A percentile compares a stretch with the other conserved stretches of the same genome.
Conservation (phyloP, 1,140 invertebrate genomes). For the Drosophila erecta region DNA sequence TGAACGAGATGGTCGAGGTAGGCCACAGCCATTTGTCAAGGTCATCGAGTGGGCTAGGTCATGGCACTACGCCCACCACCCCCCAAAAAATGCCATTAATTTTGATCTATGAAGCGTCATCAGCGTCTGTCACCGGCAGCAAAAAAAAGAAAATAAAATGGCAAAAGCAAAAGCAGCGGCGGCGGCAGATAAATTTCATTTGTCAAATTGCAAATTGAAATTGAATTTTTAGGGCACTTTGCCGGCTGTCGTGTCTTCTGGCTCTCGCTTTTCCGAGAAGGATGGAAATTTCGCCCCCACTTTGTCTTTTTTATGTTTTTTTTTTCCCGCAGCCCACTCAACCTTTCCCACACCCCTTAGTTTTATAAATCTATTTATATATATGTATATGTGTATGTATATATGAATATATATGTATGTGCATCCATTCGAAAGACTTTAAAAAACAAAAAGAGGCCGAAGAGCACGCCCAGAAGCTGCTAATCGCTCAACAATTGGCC, state of each 20-base stretch:
- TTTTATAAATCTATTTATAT: slow-evolving; percentile 7
- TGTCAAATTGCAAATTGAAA: slow-evolving; percentile 77
- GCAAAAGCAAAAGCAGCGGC: background rate
- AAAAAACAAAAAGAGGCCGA: slow-evolving; percentile 84
- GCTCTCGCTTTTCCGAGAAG: background rate
- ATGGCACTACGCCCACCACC: slow-evolving; percentile 20
- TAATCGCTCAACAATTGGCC: slow-evolving; percentile 80
- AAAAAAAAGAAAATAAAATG: background rate
- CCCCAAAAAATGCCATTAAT: slow-evolving; percentile 67
- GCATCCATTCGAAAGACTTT: slow-evolving; percentile 56
- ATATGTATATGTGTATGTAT: slow-evolving; percentile 21
- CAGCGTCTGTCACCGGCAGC: slow-evolving; percentile 8
- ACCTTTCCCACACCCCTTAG: background rate
- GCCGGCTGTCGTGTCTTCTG: background rate
- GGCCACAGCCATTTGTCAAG: slow-evolving; percentile 31
- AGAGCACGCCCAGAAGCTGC: slow-evolving; percentile 83
- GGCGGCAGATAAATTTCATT: slow-evolving; percentile 63
- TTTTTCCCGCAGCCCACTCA: background rate
- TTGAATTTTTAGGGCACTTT: slow-evolving; percentile 61
- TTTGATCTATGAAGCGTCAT: slow-evolving; percentile 54
- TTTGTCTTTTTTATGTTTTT: slow-evolving; percentile 4
- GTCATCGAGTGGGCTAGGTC: slow-evolving; percentile 55
- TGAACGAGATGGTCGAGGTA: background rate
- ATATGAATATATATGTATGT: slow-evolving; percentile 37
- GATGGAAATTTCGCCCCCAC: slow-evolving; percentile 1